Evolutionary conservation across 1,140 invertebrate genomes (phyloP).

Genomic region (Lasaia peninsularis): DNA sequence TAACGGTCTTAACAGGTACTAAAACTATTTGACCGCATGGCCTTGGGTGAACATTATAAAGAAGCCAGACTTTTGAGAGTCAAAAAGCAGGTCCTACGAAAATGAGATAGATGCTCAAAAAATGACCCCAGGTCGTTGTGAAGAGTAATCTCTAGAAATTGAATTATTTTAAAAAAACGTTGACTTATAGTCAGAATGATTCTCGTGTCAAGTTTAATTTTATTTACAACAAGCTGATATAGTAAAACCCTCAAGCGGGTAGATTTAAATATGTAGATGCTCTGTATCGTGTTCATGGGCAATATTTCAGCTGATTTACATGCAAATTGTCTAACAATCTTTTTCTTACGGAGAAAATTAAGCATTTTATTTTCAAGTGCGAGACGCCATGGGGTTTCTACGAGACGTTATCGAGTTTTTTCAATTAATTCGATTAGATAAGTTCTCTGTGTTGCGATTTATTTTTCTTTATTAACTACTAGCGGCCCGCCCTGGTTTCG

Average conservation of each 20-base stretch:
- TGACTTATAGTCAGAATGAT: no score
- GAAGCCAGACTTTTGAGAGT: no score
- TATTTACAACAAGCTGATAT: conserved; percentile 29
- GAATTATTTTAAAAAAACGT: no score
- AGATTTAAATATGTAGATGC: conserved; percentile 29
- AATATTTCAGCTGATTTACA: conserved; percentile 32
- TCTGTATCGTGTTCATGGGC: conserved; percentile 22
- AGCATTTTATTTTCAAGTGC: conserved; percentile 1
- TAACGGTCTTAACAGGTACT: no score
- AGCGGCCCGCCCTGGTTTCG: no score
- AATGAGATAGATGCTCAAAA: no score
- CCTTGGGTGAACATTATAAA: no score
- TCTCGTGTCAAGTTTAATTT: no score
- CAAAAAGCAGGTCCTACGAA: no score
- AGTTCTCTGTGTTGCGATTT: not conserved
- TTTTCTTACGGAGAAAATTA: conserved; percentile 14
- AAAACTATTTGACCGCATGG: no score
- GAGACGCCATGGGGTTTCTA: conserved; percentile 1
- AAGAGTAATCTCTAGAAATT: no score
- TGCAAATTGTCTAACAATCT: conserved; percentile 32
- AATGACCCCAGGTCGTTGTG: no score
- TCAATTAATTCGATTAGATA: not conserved
- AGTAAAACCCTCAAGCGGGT: conserved; percentile 22
- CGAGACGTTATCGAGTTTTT: conserved; percentile 2
- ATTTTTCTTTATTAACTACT: not conserved